phyloP scores from a whole-genome alignment of 1,140 invertebrate species.

The Oedothorax gibbosus region DNA sequence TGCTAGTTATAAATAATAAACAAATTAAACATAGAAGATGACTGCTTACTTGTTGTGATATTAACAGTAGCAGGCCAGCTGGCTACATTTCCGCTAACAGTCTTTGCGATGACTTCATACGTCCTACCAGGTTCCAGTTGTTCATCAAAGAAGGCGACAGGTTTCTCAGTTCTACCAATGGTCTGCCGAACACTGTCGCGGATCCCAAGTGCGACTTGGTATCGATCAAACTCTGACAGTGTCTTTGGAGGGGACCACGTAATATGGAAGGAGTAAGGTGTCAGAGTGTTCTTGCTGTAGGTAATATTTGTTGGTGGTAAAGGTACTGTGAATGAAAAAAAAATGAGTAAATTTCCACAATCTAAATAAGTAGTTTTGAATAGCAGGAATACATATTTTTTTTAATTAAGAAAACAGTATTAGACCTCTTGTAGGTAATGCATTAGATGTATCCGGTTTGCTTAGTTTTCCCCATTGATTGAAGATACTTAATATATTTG shows the following conservation, averaged over 20 bases:
- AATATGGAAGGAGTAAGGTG: constrained; percentile 69
- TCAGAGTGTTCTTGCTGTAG: constrained; percentile 80
- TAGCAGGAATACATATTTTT: no score
- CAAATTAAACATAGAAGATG: not conserved
- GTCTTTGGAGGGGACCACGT: constrained; percentile 78
- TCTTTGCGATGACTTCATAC: constrained; percentile 90
- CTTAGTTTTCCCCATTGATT: no score
- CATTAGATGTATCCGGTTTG: no score
- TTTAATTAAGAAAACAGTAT: no score
- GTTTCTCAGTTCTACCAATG: constrained; percentile 74
- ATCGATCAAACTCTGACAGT: constrained; percentile 84
- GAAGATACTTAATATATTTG: no score
- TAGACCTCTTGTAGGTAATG: no score
- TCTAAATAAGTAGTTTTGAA: no score
- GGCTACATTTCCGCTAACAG: constrained; percentile 91
- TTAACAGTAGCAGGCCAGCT: constrained; percentile 89
- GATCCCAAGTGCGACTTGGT: constrained; percentile 82
- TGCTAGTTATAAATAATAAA: no score
- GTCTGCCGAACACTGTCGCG: constrained; percentile 76
- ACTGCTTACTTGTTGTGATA: constrained; percentile 76
- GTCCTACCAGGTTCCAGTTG: constrained; percentile 85
- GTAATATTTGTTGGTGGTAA: constrained; percentile 85
- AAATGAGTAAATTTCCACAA: no score
- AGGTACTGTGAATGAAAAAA: constrained; percentile 74
- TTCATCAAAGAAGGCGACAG: constrained; percentile 80